Evolutionary conservation across 2,797 vertebrate genomes (phyloP), one percentile per base, ranked within the genome.

Genomic region (Anabas testudineus): DNA sequence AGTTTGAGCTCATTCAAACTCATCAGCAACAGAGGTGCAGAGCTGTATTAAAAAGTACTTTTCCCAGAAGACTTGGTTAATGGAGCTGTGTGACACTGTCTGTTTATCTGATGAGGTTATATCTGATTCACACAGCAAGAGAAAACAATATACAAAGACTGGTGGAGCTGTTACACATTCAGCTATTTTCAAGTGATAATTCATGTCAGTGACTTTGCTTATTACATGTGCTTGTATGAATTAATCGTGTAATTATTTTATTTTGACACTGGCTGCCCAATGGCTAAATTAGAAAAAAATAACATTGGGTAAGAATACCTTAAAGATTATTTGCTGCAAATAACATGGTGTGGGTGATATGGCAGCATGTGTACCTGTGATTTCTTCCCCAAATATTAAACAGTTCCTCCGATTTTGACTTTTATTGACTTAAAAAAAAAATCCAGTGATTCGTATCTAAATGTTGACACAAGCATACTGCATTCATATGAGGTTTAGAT

Each of bases 1-100:
- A 90, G 84, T 85, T 85, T 71, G 67, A 84, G 70, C 83, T 90
- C 74, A 82, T 86, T 87, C 59, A 83, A 81, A 87, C 86, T 81
- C 71, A 71, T 85, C 75, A 77, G 76, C 67, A 51, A 65, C 76
- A 71, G 74, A 88, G 74, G 68, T 72, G 71, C 70, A 58, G 61
- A 67, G 73, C 74, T 79, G 67, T 83, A 83, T 82, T 86, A 87
- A 84, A 90, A 80, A 80, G 74, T 73, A 65, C 68, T 76, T 82
- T 78, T 74, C 83, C 80, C 84, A 67, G 65, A 86, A 84, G 87
- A 74, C 81, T 71, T 7, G 52, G 69, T 76, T 86, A 88, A 88
- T 90, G 84, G 85, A 89, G 83, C 75, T 59, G 78, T 79, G 78
- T 83, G 78, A 82, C 74, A 51, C 61, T 63, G 63, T 65, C 61